These are phyloP conservation scores for Hypocryptadius cinnamomeus DNA, from an alignment of 2,113 vertebrate species.

Conservation along the genomic window DNA sequence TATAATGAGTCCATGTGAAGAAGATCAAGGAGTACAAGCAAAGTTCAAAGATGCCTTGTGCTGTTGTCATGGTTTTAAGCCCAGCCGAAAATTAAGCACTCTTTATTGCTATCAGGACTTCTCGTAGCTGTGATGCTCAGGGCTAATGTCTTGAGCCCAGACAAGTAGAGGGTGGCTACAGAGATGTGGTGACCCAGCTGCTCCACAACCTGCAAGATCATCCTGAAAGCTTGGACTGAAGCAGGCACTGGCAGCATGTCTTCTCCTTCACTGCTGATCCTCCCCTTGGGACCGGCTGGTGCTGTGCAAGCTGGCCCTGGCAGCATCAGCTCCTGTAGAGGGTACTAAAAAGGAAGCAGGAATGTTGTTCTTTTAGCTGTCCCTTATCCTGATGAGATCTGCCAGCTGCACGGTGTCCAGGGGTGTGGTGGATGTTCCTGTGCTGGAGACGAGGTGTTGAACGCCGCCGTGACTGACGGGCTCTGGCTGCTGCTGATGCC, in stretches of 20 bases:
- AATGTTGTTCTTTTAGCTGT: neutral
- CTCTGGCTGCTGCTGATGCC: neutral
- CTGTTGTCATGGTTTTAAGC: neutral
- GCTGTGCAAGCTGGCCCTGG: neutral
- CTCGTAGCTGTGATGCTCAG: neutral
- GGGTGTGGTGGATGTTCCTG: neutral
- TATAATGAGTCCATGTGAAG: neutral
- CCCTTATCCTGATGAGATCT: neutral
- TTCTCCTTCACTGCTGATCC: neutral
- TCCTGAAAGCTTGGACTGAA: neutral
- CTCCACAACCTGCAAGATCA: neutral
- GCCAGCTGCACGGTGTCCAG: accelerated
- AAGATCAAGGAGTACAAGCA: neutral
- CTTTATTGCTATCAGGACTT: neutral
- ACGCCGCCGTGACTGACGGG: neutral
- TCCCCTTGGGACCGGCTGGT: neutral
- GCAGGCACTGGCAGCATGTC: neutral
- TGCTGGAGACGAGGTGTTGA: neutral
- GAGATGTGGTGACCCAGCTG: neutral
- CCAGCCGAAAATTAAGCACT: neutral
- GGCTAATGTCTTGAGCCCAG: neutral
- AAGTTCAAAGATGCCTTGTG: neutral
- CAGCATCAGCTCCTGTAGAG: neutral
- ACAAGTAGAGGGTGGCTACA: neutral
- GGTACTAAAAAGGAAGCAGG: neutral